Evolutionary conservation across 1,140 invertebrate genomes (phyloP).

Genomic region (Lordiphosa mommai): DNA sequence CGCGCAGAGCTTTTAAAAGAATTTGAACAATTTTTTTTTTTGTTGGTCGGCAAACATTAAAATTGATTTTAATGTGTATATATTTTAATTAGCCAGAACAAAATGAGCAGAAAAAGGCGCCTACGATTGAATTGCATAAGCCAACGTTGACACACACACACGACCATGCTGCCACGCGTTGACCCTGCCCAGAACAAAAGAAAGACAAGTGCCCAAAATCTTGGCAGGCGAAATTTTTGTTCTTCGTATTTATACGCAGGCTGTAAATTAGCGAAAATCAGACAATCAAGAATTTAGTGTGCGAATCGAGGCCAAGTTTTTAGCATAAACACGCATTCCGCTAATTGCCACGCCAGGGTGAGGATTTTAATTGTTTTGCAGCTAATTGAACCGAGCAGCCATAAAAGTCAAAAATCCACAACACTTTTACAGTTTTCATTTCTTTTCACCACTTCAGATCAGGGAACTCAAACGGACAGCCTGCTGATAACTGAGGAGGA

Average conservation of each 20-base stretch:
- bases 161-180: conserved; percentile 57
- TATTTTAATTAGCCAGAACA: conserved; percentile 54
- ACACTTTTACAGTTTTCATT: conserved; percentile 42
- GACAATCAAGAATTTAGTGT: conserved; percentile 26
- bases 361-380: conserved; percentile 46
- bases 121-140: conserved; percentile 58
- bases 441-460: conserved; percentile 42
- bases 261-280: conserved; percentile 66
- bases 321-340: conserved; percentile 50
- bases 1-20: conserved; percentile 40
- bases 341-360: conserved; percentile 40
- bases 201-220: conserved; percentile 22
- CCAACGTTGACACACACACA: conserved; percentile 51
- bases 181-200: conserved; percentile 49
- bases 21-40: conserved; percentile 43
- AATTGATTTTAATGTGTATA: conserved; percentile 47
- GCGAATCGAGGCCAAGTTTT: conserved; percentile 61
- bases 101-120: conserved; percentile 23
- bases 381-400: conserved; percentile 33
- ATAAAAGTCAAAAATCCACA: conserved; percentile 14
- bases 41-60: conserved; percentile 19
- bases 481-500: conserved; percentile 64
- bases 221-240: conserved; percentile 57
- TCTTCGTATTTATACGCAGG: conserved; percentile 73
- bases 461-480: conserved; percentile 70